Conservation (phyloP, 2,113 vertebrate species). For the Herpetotheres cachinnans region DNA sequence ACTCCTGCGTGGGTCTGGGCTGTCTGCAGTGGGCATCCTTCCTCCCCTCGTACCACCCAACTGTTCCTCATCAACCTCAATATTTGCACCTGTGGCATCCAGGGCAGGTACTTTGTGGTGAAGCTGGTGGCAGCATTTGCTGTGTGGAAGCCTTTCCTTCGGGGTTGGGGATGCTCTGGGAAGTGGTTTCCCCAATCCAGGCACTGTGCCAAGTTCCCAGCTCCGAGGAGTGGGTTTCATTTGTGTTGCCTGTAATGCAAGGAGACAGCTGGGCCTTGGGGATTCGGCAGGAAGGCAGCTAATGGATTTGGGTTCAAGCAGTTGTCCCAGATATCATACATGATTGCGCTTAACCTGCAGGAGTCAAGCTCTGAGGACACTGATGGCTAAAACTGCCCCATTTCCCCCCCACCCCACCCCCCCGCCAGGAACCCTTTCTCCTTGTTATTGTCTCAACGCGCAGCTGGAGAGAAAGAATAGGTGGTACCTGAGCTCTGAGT, state of each 20-base stretch:
- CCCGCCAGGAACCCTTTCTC: too few relatives aligned
- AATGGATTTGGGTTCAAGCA: conserved; percentile 66
- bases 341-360: conserved; percentile 30
- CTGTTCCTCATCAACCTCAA: not conserved
- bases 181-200: not conserved
- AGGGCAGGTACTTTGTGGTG: not conserved
- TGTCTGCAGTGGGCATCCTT: not conserved
- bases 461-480: not conserved
- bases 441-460: not conserved
- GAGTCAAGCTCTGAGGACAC: not conserved
- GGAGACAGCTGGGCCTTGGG: conserved; percentile 58
- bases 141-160: not conserved
- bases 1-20: not conserved
- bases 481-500: not conserved
- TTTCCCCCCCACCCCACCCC: not conserved
- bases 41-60: fast-evolving
- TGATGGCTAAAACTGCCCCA: not conserved
- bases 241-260: conserved; percentile 48
- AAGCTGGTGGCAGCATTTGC: not conserved
- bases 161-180: not conserved
- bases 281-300: conserved; percentile 43
- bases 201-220: not conserved
- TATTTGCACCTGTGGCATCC: not conserved
- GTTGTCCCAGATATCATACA: conserved; percentile 47
- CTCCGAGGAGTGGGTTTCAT: not conserved